Percentiles rank a stretch among this genome's conserved stretches.
Conservation (phyloP, 1,140 invertebrate genomes). For the Araneus ventricosus region DNA sequence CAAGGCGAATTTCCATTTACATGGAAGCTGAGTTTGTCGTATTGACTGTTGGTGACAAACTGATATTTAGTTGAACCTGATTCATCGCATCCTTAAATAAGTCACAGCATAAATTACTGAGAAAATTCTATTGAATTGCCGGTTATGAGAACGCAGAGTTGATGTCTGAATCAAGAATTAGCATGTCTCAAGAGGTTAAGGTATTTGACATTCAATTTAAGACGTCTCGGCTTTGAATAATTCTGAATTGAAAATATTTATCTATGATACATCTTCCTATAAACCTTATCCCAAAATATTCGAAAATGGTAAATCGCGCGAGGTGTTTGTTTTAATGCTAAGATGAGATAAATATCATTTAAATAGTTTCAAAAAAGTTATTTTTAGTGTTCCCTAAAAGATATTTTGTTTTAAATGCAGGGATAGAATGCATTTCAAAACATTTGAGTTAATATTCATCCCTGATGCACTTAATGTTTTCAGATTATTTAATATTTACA, state of each 20-base stretch:
- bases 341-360: no score
- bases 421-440: no score
- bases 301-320: background rate
- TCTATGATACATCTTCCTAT: background rate
- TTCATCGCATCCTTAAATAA: constrained; percentile 47
- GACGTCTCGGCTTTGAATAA: constrained; percentile 30
- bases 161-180: constrained; percentile 42
- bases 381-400: no score
- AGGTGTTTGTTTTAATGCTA: no score
- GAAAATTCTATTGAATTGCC: constrained; percentile 29
- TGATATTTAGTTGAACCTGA: constrained; percentile 53
- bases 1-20: constrained; percentile 48
- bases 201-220: constrained; percentile 55
- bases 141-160: background rate
- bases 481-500: no score
- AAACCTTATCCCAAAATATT: background rate
- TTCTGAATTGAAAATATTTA: constrained; percentile 1
- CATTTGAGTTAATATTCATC: no score
- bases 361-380: no score
- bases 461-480: no score
- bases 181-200: constrained; percentile 22
- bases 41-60: constrained; percentile 41
- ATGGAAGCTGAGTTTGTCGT: background rate
- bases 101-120: constrained; percentile 48
- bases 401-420: no score